These are phyloP conservation scores for Mormyrops attenuatus DNA, from an alignment of 2,797 vertebrate species.

Conservation along the genomic window DNA sequence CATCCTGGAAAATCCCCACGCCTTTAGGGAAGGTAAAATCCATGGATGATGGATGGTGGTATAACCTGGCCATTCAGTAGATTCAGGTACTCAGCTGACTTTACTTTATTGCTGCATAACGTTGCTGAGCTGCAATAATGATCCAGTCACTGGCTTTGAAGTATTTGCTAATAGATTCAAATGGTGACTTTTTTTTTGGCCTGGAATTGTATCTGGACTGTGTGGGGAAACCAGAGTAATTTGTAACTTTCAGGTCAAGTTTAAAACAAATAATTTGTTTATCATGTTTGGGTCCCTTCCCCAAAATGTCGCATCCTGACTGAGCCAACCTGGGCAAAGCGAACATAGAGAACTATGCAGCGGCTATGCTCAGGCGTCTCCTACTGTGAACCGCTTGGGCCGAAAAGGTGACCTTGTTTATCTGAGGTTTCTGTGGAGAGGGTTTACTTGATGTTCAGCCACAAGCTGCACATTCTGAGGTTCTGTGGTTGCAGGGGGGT, in stretches of 20 bases:
- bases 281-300: neutral
- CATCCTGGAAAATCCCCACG: neutral
- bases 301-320: neutral
- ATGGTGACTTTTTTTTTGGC: neutral
- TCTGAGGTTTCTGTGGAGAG: neutral
- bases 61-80: neutral
- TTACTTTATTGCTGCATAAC: too few species aligned
- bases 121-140: neutral
- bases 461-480: neutral
- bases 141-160: neutral
- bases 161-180: neutral
- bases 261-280: neutral
- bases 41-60: neutral
- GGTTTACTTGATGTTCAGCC: neutral
- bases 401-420: neutral
- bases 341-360: too few species aligned
- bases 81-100: neutral
- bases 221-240: neutral
- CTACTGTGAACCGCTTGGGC: neutral
- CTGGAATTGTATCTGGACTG: neutral
- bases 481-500: conserved; percentile 18
- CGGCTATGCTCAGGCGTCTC: neutral
- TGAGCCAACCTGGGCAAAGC: neutral
- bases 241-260: neutral
- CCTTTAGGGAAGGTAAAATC: neutral